phyloP scores from a whole-genome alignment of 2,113 vertebrate genomes.

The Isichthys henryi region DNA sequence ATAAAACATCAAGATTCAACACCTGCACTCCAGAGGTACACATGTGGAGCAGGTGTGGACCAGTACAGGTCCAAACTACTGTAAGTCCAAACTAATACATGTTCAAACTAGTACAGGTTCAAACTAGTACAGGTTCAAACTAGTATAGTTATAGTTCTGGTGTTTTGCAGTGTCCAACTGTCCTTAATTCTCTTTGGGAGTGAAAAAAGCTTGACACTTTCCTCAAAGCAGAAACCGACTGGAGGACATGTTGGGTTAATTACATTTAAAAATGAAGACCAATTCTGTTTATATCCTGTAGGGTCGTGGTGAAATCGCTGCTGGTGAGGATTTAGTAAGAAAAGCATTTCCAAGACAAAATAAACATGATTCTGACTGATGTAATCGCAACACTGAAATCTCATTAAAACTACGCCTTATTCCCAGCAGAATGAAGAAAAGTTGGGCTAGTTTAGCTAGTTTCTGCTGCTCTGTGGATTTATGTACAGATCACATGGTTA shows the following conservation, averaged over 20 bases:
- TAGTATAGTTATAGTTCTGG: neutral
- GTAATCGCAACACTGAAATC: neutral
- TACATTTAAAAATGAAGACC: slow-evolving; percentile 1
- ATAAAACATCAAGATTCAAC: neutral
- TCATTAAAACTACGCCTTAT: neutral
- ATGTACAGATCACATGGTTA: neutral
- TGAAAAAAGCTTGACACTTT: neutral
- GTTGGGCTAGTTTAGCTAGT: neutral
- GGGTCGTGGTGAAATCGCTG: neutral
- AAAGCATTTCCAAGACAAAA: slow-evolving; percentile 8
- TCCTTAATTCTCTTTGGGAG: neutral
- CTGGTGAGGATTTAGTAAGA: neutral
- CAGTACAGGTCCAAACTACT: neutral
- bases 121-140: neutral
- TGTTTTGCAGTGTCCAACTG: neutral
- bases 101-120: neutral
- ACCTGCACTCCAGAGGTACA: neutral
- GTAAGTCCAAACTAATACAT: neutral
- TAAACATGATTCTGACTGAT: slow-evolving; percentile 11
- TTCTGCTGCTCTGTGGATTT: neutral
- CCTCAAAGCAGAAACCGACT: neutral
- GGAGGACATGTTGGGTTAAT: slow-evolving; percentile 1
- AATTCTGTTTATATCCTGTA: neutral
- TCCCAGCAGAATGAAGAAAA: neutral
- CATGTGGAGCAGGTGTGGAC: neutral